These are phyloP conservation scores for Oryzias celebensis DNA, from an alignment of 2,113 vertebrate genomes.

Conservation along the genomic window DNA sequence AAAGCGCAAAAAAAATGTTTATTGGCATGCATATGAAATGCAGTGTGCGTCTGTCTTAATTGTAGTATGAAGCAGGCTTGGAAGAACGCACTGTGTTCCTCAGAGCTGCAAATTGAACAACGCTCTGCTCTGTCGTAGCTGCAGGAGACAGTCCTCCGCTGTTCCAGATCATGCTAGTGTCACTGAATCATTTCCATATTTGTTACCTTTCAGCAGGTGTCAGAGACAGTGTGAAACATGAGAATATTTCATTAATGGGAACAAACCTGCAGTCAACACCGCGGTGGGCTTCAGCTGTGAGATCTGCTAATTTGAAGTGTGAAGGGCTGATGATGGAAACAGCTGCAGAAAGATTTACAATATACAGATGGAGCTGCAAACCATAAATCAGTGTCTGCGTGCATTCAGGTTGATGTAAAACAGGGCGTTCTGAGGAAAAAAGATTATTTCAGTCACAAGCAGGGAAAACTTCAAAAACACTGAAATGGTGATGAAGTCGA, in stretches of 20 bases:
- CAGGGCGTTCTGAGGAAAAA: no score
- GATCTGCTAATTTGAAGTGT: not conserved
- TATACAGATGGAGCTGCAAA: no score
- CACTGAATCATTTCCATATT: constrained; percentile 1
- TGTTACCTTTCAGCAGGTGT: not conserved
- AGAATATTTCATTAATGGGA: not conserved
- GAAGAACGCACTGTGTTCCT: not conserved
- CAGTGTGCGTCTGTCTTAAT: no score
- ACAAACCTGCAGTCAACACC: not conserved
- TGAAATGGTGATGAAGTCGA: no score
- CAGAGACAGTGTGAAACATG: not conserved
- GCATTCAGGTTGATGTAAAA: no score
- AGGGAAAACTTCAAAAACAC: no score
- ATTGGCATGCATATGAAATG: no score
- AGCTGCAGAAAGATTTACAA: no score
- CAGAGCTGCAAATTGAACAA: not conserved
- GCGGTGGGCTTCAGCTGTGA: not conserved
- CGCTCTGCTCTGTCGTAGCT: not conserved
- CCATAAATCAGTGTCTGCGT: no score
- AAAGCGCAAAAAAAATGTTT: no score
- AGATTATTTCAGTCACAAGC: no score
- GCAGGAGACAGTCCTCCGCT: not conserved
- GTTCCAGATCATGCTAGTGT: not conserved
- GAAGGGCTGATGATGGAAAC: no score
- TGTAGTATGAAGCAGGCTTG: not conserved